Conservation (phyloP, 2,113 vertebrate genomes). For the Myodes glareolus region DNA sequence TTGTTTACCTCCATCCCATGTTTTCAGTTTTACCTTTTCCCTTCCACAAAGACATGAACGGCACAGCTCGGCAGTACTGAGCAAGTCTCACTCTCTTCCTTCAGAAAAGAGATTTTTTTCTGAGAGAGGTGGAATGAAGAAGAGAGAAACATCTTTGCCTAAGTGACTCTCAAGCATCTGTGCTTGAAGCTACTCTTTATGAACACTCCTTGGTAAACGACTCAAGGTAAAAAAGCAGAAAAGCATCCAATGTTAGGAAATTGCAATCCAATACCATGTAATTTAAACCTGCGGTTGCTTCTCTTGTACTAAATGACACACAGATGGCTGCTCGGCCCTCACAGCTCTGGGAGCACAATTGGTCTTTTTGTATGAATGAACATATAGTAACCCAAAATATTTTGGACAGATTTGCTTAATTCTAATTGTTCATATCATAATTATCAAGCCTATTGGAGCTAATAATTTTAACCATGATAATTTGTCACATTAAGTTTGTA, state of each 20-base stretch:
- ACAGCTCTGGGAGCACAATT: slow-evolving; percentile 87
- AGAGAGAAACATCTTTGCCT: slow-evolving; percentile 88
- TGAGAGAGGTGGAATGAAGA: slow-evolving; percentile 70
- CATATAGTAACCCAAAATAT: slow-evolving; percentile 84
- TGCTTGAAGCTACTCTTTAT: slow-evolving; percentile 91
- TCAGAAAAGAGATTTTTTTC: slow-evolving; percentile 75
- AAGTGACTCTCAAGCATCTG: slow-evolving; percentile 90
- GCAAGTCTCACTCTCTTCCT: slow-evolving; percentile 84
- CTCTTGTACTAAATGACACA: slow-evolving; percentile 92
- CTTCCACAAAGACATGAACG: slow-evolving; percentile 87
- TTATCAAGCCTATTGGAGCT: slow-evolving; percentile 77
- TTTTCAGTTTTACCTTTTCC: slow-evolving; percentile 90
- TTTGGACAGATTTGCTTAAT: slow-evolving; percentile 83
- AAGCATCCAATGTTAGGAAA: slow-evolving; percentile 92
- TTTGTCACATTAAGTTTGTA: slow-evolving; percentile 77
- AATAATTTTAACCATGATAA: slow-evolving; percentile 69
- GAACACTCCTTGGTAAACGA: slow-evolving; percentile 90
- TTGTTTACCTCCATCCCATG: slow-evolving; percentile 93
- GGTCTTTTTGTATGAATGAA: slow-evolving; percentile 88
- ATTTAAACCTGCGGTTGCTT: slow-evolving; percentile 94
- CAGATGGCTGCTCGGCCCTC: slow-evolving; percentile 91
- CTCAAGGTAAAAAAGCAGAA: slow-evolving; percentile 91
- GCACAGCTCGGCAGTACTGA: slow-evolving; percentile 85
- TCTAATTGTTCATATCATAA: slow-evolving; percentile 85
- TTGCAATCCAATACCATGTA: slow-evolving; percentile 94